phyloP scores from a whole-genome alignment of 2,797 vertebrate species.

The Philypnodon macrostomus region DNA sequence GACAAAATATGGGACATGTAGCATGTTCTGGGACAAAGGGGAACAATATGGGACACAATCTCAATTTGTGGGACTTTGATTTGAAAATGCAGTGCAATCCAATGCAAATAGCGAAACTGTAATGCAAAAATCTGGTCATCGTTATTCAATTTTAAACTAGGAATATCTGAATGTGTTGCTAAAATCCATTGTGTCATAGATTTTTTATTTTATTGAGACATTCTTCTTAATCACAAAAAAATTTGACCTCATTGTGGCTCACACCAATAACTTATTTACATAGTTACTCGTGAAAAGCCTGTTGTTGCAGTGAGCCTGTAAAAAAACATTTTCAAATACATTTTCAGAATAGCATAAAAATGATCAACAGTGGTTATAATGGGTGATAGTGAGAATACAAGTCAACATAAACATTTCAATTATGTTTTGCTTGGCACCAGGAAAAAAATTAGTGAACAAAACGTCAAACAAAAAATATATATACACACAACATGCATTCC shows the following conservation, averaged over 20 bases:
- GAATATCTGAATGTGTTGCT: too few relatives aligned
- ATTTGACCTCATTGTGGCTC: constrained; percentile 54
- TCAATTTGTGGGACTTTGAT: too few relatives aligned
- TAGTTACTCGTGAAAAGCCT: constrained; percentile 61
- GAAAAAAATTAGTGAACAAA: constrained; percentile 28
- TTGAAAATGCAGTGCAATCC: too few relatives aligned
- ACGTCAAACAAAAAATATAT: constrained; percentile 32
- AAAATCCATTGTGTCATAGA: too few relatives aligned
- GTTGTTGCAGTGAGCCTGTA: constrained; percentile 56
- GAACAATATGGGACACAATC: too few relatives aligned
- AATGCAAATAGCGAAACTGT: too few relatives aligned
- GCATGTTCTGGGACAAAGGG: too few relatives aligned
- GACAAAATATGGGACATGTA: too few relatives aligned
- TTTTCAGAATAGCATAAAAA: constrained; percentile 50
- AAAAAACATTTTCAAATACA: constrained; percentile 58
- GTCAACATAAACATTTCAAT: constrained; percentile 34
- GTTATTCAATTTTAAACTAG: neutral
- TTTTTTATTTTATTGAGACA: constrained; percentile 60
- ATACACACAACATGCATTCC: constrained; percentile 6
- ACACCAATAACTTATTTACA: constrained; percentile 58
- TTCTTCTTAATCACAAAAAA: constrained; percentile 63
- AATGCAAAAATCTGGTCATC: too few relatives aligned
- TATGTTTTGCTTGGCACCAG: constrained; percentile 49
- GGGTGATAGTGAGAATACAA: constrained; percentile 50
- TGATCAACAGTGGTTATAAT: constrained; percentile 74